A percentile compares a stretch with the other conserved stretches of the same genome.
phyloP scores from a whole-genome alignment of 2,113 vertebrate species.

The Microtus pennsylvanicus region DNA sequence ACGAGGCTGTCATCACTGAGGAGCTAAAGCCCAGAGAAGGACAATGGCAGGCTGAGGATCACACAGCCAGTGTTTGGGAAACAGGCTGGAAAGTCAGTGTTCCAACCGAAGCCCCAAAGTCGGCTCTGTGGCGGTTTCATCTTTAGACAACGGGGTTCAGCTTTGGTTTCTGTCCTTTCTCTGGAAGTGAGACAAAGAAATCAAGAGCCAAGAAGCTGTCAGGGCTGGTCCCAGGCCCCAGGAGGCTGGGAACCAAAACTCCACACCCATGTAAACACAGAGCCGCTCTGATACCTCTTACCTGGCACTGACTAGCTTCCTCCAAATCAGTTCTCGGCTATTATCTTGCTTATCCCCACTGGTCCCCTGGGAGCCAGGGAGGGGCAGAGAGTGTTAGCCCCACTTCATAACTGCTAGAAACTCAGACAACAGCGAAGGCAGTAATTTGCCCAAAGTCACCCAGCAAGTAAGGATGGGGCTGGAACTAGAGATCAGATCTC shows the following conservation, averaged over 20 bases:
- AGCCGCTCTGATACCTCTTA: conserved; percentile 61
- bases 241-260: conserved; percentile 72
- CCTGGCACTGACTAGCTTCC: conserved; percentile 55
- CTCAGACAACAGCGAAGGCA: conserved; percentile 54
- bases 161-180: conserved; percentile 56
- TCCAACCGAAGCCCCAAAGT: neutral
- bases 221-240: conserved; percentile 63
- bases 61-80: neutral
- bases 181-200: conserved; percentile 65
- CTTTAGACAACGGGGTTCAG: neutral
- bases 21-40: conserved; percentile 19
- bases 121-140: neutral
- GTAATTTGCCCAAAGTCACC: conserved; percentile 17
- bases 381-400: conserved; percentile 67
- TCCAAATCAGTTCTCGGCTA: conserved; percentile 67
- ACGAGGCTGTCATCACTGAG: neutral
- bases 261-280: conserved; percentile 74
- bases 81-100: neutral
- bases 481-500: neutral
- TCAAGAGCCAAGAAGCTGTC: conserved; percentile 73
- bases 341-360: conserved; percentile 68
- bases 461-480: conserved; percentile 39
- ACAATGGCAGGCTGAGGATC: neutral
- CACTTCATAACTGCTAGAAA: conserved; percentile 62
- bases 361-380: conserved; percentile 69